These are phyloP conservation scores for Ochlodes sylvanus DNA, from an alignment of 2,888 invertebrate species.

Conservation along the genomic window DNA sequence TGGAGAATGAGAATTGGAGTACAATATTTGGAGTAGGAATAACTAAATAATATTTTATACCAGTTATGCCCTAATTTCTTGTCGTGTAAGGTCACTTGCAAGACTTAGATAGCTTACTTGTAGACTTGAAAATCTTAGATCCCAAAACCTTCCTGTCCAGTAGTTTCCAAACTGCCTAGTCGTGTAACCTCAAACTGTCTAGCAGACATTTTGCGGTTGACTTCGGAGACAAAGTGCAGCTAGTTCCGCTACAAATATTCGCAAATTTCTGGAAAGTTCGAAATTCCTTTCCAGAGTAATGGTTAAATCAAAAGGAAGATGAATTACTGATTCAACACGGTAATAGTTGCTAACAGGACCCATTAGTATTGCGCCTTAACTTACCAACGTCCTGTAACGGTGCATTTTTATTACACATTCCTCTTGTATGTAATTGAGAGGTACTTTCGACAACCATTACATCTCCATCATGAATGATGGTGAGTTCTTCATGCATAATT, in stretches of 20 bases:
- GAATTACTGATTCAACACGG: neutral
- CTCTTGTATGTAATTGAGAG: slow-evolving; percentile 16
- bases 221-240: slow-evolving; percentile 25
- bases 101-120: slow-evolving; percentile 6
- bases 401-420: slow-evolving; percentile 10
- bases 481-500: slow-evolving; percentile 13
- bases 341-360: slow-evolving; percentile 6
- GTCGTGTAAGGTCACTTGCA: neutral
- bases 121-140: slow-evolving; percentile 19
- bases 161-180: slow-evolving; percentile 26
- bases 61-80: neutral
- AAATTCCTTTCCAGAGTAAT: slow-evolving; percentile 9
- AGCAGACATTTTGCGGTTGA: slow-evolving; percentile 30
- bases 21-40: too few species aligned
- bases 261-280: slow-evolving; percentile 27
- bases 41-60: too few species aligned
- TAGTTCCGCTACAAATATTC: slow-evolving; percentile 34
- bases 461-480: slow-evolving; percentile 15
- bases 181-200: slow-evolving; percentile 31
- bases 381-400: slow-evolving; percentile 17
- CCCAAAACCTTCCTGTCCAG: slow-evolving; percentile 11
- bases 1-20: too few species aligned
- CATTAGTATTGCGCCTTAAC: slow-evolving; percentile 11
- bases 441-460: slow-evolving; percentile 28
- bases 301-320: slow-evolving; percentile 10